phyloP scores from a whole-genome alignment of 2,797 vertebrate species.

The Acridotheres tristis region DNA sequence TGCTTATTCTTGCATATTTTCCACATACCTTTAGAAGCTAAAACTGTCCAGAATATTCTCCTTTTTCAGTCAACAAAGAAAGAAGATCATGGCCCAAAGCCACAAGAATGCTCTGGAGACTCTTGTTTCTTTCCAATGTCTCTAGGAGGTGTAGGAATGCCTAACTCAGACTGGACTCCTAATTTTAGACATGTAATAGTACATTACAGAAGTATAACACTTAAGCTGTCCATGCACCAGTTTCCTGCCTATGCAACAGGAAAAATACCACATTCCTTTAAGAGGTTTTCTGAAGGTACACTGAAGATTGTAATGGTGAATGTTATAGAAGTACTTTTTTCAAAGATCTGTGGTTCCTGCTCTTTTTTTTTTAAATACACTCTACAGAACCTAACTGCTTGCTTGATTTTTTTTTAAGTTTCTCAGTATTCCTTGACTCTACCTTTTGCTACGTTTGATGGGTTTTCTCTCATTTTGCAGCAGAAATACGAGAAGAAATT shows the following conservation, averaged over 20 bases:
- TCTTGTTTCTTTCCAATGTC: background rate
- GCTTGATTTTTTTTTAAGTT: background rate
- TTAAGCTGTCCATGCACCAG: background rate
- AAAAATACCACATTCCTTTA: background rate
- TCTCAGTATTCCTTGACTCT: background rate
- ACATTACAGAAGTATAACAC: background rate
- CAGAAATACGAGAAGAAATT: constrained; percentile 87
- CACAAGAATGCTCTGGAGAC: background rate
- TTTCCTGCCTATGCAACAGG: background rate
- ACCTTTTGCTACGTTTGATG: background rate
- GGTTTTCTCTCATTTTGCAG: constrained; percentile 56
- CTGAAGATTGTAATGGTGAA: background rate
- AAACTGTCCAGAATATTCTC: background rate
- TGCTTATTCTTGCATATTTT: background rate
- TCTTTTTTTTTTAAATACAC: background rate
- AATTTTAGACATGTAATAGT: background rate
- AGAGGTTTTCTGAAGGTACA: background rate
- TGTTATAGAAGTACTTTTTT: background rate
- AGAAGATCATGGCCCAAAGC: background rate
- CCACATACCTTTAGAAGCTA: background rate
- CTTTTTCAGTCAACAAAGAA: background rate
- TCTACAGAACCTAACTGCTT: background rate
- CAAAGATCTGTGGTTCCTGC: background rate
- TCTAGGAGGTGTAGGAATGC: background rate
- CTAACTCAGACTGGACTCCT: background rate